Evolutionary conservation across 2,888 invertebrate genomes (phyloP).

Genomic region (Myathropa florea): DNA sequence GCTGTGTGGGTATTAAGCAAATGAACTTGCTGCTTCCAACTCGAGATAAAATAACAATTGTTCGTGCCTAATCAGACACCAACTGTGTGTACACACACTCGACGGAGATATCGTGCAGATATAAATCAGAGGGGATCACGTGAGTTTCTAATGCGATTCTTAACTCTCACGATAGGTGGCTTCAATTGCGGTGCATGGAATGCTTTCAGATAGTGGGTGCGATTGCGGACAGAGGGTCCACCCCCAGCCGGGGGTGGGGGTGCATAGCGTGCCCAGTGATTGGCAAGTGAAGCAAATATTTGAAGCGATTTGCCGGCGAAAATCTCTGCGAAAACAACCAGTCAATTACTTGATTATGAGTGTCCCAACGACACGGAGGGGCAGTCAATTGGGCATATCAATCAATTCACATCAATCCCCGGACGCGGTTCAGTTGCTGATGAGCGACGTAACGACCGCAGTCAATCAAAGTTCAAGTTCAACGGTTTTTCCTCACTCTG

Average conservation of each 20-base stretch:
- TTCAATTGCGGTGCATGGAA: not conserved
- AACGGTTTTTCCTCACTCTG: constrained; percentile 1
- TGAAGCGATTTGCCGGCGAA: not conserved
- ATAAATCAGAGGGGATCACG: constrained; percentile 53
- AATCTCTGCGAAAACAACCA: not conserved
- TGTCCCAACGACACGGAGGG: not conserved
- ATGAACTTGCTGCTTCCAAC: constrained; percentile 7
- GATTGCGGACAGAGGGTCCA: not conserved
- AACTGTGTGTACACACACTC: not conserved
- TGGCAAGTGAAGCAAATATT: not conserved
- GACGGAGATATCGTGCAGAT: not conserved
- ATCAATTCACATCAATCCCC: constrained; percentile 40
- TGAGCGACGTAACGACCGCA: not conserved
- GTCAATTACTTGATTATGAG: not conserved
- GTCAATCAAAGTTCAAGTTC: constrained; percentile 63
- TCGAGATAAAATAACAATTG: constrained; percentile 30
- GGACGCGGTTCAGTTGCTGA: not conserved
- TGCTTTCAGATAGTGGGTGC: constrained; percentile 12
- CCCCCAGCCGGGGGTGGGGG: not conserved
- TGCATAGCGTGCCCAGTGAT: not conserved
- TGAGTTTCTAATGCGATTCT: constrained; percentile 36
- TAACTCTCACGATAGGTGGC: constrained; percentile 16
- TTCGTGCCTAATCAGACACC: constrained; percentile 25
- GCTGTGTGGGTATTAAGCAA: constrained; percentile 13
- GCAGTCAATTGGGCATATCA: not conserved